Conservation (phyloP, 2,113 vertebrate species). For the Suricata suricatta region DNA sequence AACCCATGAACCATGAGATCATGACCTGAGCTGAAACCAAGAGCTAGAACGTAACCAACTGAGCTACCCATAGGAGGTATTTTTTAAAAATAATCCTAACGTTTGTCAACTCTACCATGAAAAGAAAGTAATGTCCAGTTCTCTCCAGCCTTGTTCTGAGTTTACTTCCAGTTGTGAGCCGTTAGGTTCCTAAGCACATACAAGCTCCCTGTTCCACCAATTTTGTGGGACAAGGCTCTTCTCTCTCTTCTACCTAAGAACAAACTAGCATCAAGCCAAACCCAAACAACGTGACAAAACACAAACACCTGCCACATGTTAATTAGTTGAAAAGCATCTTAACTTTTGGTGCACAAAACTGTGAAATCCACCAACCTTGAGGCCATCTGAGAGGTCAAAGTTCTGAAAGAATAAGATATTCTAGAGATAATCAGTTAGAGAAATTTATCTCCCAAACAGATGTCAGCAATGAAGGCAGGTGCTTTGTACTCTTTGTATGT, state of each 20-base stretch:
- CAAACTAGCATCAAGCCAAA: neutral
- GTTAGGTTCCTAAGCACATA: neutral
- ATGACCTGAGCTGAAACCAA: too few relatives aligned
- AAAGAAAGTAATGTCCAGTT: neutral
- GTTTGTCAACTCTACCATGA: neutral
- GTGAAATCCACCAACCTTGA: neutral
- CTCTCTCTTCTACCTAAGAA: neutral
- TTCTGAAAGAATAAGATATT: slow-evolving; percentile 60
- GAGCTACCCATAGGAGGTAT: too few relatives aligned
- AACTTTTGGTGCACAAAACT: neutral
- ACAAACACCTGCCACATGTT: neutral
- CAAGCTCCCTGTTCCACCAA: neutral
- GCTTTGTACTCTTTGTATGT: neutral
- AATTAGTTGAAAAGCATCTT: neutral
- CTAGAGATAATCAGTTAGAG: slow-evolving; percentile 51
- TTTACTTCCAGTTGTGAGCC: neutral
- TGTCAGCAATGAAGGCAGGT: slow-evolving; percentile 9
- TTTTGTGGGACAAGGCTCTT: neutral
- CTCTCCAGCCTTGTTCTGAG: neutral
- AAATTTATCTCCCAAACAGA: slow-evolving; percentile 58
- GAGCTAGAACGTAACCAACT: too few relatives aligned
- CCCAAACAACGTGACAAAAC: neutral
- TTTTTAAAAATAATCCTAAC: neutral
- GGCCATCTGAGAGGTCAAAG: slow-evolving; percentile 30
- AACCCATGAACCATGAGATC: too few relatives aligned